Conservation (phyloP, 2,113 vertebrate genomes). For the Meles meles region DNA sequence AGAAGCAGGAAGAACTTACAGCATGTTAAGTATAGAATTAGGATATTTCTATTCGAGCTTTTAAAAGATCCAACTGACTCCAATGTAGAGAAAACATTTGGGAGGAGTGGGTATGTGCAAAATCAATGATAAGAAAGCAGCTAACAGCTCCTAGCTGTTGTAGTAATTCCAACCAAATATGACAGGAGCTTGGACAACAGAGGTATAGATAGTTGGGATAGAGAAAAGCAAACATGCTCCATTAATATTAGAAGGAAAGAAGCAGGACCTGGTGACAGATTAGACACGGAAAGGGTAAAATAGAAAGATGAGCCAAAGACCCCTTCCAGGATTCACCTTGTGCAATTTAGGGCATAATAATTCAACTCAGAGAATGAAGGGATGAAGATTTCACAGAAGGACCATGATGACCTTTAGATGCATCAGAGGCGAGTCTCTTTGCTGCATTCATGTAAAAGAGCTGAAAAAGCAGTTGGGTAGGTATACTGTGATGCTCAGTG, state of each 20-base stretch:
- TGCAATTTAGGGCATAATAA: not conserved
- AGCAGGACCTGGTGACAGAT: not conserved
- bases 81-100: not conserved
- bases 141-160: not conserved
- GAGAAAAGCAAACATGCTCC: not conserved
- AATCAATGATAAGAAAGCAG: not conserved
- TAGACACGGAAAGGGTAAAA: not conserved
- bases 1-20: not conserved
- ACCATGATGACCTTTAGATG: not conserved
- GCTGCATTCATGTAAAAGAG: not conserved
- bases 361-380: not conserved
- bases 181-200: not conserved
- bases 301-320: not conserved
- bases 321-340: not conserved
- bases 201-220: not conserved
- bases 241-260: not conserved
- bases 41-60: not conserved
- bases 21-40: not conserved
- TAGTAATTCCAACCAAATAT: not conserved
- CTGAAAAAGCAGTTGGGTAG: not conserved
- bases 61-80: not conserved
- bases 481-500: not conserved
- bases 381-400: not conserved
- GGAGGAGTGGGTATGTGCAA: rapidly evolving
- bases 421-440: not conserved